These are phyloP conservation scores for Nycteola revayana DNA, from an alignment of 2,888 invertebrate species.

Conservation along the genomic window DNA sequence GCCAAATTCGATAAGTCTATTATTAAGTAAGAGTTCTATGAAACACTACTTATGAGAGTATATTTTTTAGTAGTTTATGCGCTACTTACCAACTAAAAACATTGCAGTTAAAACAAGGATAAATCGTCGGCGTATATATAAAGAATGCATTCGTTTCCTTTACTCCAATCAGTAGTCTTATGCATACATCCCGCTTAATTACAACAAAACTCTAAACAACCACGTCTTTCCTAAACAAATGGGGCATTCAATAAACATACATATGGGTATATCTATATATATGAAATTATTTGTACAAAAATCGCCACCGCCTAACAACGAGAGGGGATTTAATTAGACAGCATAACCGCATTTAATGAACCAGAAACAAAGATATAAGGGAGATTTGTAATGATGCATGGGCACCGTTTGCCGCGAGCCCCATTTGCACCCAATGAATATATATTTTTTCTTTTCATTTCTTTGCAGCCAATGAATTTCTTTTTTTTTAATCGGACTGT, in stretches of 20 bases:
- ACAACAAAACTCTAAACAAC: no score
- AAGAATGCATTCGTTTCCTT: no score
- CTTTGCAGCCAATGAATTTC: slow-evolving; percentile 28
- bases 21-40: background rate
- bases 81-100: no score
- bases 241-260: no score
- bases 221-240: no score
- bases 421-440: slow-evolving; percentile 1
- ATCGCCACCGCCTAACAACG: slow-evolving; percentile 39
- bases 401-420: slow-evolving; percentile 1
- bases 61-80: background rate
- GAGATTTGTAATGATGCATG: slow-evolving; percentile 54
- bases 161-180: no score
- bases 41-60: background rate
- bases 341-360: slow-evolving; percentile 61
- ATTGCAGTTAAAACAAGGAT: no score
- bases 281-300: background rate
- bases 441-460: no score
- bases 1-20: no score
- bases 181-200: no score
- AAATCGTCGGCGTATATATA: no score
- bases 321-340: slow-evolving; percentile 72
- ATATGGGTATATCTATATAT: no score
- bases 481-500: slow-evolving; percentile 12
- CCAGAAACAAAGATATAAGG: slow-evolving; percentile 62